Evolutionary conservation across 2,113 vertebrate species (phyloP), one percentile per base, ranked within the genome.

Genomic region (Labeo catla): DNA sequence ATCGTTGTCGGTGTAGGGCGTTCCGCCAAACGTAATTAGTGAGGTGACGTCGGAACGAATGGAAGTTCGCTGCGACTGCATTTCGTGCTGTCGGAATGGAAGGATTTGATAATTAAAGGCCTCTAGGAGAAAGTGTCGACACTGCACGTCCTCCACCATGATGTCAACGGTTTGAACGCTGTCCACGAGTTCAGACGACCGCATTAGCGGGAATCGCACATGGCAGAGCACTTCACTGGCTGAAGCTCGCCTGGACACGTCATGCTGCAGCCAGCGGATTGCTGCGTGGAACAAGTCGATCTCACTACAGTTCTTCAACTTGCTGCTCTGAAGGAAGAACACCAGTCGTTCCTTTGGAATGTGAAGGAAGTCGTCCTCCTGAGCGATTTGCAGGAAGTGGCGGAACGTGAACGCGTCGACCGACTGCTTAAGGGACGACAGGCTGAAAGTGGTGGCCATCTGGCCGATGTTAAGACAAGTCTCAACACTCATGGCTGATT

Each of bases 51-150:
- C 97, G 0, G 97, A 98, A 79, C 98, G 97, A 86, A 98, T 95
- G 6, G 93, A 84, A 0, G 98, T 99, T 45, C 98, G 95, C 0
- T 95, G 91, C 0, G 97, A 98, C 89, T 97, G 98, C 98, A 99
- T 98, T 92, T 98, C 97, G 0, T 99, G 98, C 93, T 99, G 98
- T 10, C 98, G 93, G 86, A 98, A 99, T 10, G 98, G 98, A 86
- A 99, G 95, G 89, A 99, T 97, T 92, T 99, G 98, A 93, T 99
- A 99, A 79, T 97, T 99, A 93, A 99, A 99, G 15, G 98, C 98
- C 86, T 99, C 98, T 4, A 99, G 95, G 82, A 99, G 94, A 88
- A 96, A 99, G 91, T 96, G 97, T 1, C 98, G 95, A 91, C 98
- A 99, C 36, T 95, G 84, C 68, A 96, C 96, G 0, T 99, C 98